Evolutionary conservation across 2,113 vertebrate species (phyloP).

Genomic region (Hippocampus barbouri): DNA sequence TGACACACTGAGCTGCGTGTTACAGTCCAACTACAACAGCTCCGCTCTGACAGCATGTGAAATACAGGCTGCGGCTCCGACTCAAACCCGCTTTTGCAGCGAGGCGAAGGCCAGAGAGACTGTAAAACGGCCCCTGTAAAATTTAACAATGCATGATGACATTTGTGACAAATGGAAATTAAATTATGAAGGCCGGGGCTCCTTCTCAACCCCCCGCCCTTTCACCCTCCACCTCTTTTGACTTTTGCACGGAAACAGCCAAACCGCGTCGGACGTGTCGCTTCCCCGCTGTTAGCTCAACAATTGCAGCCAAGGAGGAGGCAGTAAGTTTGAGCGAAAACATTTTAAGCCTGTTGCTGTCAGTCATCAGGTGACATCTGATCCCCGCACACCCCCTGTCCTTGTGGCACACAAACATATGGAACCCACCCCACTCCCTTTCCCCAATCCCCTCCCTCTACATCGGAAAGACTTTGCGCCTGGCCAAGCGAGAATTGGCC

Average conservation of each 20-base stretch:
- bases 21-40: conserved; percentile 46
- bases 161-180: conserved; percentile 52
- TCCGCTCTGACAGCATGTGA: conserved; percentile 42
- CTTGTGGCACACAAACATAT: conserved; percentile 25
- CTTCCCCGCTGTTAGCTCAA: conserved; percentile 35
- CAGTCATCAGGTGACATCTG: conserved; percentile 57
- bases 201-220: neutral
- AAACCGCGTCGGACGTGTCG: conserved; percentile 33
- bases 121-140: conserved; percentile 47
- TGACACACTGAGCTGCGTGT: conserved; percentile 35
- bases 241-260: conserved; percentile 25
- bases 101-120: conserved; percentile 24
- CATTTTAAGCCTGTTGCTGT: conserved; percentile 60
- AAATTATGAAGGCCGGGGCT: conserved; percentile 24
- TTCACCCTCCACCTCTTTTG: conserved; percentile 4
- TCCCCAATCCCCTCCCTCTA: conserved; percentile 17
- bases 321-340: conserved; percentile 30
- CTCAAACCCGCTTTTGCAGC: conserved; percentile 30
- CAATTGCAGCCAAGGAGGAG: conserved; percentile 30
- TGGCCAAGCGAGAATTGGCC: conserved; percentile 37
- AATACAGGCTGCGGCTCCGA: conserved; percentile 33
- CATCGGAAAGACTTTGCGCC: conserved; percentile 34
- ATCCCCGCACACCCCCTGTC: conserved; percentile 41
- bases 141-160: conserved; percentile 49
- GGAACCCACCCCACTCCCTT: conserved; percentile 8